phyloP scores from a whole-genome alignment of 2,113 vertebrate species.

The Dissostichus mawsoni region DNA sequence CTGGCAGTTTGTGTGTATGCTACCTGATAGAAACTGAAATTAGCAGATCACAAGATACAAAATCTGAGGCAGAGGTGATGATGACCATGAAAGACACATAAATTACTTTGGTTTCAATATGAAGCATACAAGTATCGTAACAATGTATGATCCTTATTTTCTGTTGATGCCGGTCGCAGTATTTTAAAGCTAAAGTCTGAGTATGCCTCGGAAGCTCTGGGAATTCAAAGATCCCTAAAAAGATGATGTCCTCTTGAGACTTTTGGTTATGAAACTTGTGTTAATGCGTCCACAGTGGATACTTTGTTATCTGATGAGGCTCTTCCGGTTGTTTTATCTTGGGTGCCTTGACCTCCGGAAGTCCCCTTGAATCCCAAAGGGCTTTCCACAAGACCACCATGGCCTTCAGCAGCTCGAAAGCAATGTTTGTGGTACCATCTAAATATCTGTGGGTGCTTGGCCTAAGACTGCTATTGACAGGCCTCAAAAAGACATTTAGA shows the following conservation, averaged over 20 bases:
- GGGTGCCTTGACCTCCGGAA: constrained; percentile 43
- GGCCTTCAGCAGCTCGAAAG: constrained; percentile 11
- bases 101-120: not conserved
- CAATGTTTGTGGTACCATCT: not conserved
- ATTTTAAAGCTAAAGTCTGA: not conserved
- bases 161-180: not conserved
- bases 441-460: constrained; percentile 21
- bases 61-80: not conserved
- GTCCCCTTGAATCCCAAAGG: constrained; percentile 38
- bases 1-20: not conserved
- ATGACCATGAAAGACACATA: not conserved
- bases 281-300: constrained; percentile 33
- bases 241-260: constrained; percentile 4
- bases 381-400: constrained; percentile 49
- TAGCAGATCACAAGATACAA: not conserved
- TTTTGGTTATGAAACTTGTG: constrained; percentile 34
- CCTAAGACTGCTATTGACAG: not conserved
- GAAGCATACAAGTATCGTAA: not conserved
- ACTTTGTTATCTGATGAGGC: constrained; percentile 51
- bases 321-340: constrained; percentile 62
- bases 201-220: not conserved
- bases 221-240: not conserved
- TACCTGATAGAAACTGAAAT: not conserved
- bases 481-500: constrained; percentile 11
- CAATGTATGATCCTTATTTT: not conserved